Percentiles rank a stretch among this genome's conserved stretches.
These are phyloP conservation scores for Zaprionus taronus DNA, from an alignment of 1,140 invertebrate genomes.

Conservation along the genomic window DNA sequence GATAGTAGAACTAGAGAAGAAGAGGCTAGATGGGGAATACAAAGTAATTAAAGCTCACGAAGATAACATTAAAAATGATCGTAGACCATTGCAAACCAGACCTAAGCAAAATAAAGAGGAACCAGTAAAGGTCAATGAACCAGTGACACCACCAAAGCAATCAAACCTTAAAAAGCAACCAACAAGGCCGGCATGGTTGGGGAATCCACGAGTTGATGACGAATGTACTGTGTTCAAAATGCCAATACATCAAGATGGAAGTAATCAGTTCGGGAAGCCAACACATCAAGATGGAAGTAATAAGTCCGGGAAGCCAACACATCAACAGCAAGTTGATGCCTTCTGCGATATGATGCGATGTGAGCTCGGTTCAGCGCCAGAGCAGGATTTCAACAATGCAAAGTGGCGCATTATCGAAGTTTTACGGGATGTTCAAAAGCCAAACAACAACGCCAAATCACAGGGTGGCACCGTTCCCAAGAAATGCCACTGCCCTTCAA, in stretches of 20 bases:
- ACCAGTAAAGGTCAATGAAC: too few relatives aligned
- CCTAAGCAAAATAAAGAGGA: too few relatives aligned
- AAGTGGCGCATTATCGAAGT: constrained; percentile 78
- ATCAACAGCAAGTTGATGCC: constrained; percentile 50
- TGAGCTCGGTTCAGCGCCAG: constrained; percentile 51
- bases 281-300: constrained; percentile 7
- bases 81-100: too few relatives aligned
- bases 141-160: too few relatives aligned
- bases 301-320: constrained; percentile 3
- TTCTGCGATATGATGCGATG: constrained; percentile 68
- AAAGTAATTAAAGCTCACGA: too few relatives aligned
- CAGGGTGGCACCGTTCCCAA: background rate
- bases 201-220: too few relatives aligned
- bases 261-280: background rate
- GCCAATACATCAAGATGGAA: too few relatives aligned
- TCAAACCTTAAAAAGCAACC: too few relatives aligned
- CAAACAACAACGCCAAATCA: constrained; percentile 14
- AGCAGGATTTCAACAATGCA: constrained; percentile 66
- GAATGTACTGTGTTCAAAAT: too few relatives aligned
- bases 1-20: background rate
- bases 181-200: too few relatives aligned
- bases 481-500: background rate
- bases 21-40: too few relatives aligned
- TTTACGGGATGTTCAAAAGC: constrained; percentile 63
- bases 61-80: too few relatives aligned